phyloP scores from a whole-genome alignment of 2,888 invertebrate species.

The Drosophila quinaria region DNA sequence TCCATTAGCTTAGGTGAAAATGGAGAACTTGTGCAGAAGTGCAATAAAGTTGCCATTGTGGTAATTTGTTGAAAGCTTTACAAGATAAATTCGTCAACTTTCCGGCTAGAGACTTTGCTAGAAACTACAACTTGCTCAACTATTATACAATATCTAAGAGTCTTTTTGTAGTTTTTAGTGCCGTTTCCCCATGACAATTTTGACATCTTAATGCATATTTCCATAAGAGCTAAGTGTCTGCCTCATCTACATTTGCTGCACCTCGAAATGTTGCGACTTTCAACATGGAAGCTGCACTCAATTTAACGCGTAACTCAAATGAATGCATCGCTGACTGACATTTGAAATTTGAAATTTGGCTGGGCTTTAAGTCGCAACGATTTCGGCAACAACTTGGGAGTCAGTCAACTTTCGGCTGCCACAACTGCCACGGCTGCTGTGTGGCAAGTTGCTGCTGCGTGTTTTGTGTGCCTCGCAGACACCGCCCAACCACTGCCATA shows the following conservation, averaged over 20 bases:
- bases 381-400: conserved; percentile 15
- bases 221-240: conserved; percentile 4
- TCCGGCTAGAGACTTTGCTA: conserved; percentile 10
- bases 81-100: conserved; percentile 33
- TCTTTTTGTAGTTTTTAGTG: conserved; percentile 1
- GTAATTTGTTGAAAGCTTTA: conserved; percentile 31
- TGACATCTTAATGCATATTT: conserved; percentile 23
- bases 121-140: conserved; percentile 31
- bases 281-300: conserved; percentile 55
- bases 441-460: conserved; percentile 33
- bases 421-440: conserved; percentile 9
- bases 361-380: conserved; percentile 53
- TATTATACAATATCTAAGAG: conserved; percentile 17
- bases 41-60: conserved; percentile 34
- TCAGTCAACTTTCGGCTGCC: conserved; percentile 31
- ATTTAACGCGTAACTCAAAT: conserved; percentile 65
- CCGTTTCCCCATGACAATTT: conserved; percentile 3
- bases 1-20: conserved; percentile 37
- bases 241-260: conserved; percentile 31
- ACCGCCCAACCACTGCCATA: conserved; percentile 49
- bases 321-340: conserved; percentile 61
- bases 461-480: conserved; percentile 14
- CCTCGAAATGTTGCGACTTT: conserved; percentile 49
- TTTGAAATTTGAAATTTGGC: conserved; percentile 40
- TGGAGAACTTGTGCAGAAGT: conserved; percentile 12